Conservation (phyloP, 2,888 invertebrate species). For the Pseudoips prasinana region DNA sequence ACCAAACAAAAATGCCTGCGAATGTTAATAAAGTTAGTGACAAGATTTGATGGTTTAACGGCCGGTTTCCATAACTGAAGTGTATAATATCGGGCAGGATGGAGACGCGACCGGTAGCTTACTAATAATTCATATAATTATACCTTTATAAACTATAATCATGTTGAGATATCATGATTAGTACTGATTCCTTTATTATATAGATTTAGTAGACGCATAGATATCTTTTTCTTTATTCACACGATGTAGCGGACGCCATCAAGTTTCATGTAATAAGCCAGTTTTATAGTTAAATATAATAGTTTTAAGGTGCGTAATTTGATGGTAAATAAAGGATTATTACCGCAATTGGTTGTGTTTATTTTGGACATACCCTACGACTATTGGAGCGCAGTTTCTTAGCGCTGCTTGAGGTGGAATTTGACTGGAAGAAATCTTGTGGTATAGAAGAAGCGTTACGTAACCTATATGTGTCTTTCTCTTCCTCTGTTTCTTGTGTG, state of each 20-base stretch:
- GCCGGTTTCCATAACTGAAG: conserved; percentile 23
- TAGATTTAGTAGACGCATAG: conserved; percentile 33
- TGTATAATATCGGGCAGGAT: conserved; percentile 15
- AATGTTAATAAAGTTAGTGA: too few relatives aligned
- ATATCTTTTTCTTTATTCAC: conserved; percentile 32
- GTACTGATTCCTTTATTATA: conserved; percentile 49
- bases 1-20: conserved; percentile 12
- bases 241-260: conserved; percentile 50
- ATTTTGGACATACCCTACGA: too few relatives aligned
- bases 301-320: conserved; percentile 68
- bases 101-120: conserved; percentile 31
- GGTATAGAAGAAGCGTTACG: too few relatives aligned
- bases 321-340: conserved; percentile 72
- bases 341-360: conserved; percentile 52
- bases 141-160: conserved; percentile 26
- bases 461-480: too few relatives aligned
- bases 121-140: conserved; percentile 20
- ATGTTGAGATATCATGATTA: conserved; percentile 35
- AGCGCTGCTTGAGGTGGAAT: too few relatives aligned
- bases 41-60: too few relatives aligned
- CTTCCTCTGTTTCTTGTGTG: too few relatives aligned
- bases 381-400: too few relatives aligned
- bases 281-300: conserved; percentile 64
- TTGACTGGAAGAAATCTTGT: too few relatives aligned
- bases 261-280: conserved; percentile 57